A percentile compares a stretch with the other conserved stretches of the same genome.
phyloP scores from a whole-genome alignment of 2,113 vertebrate species.

The Apus apus region DNA sequence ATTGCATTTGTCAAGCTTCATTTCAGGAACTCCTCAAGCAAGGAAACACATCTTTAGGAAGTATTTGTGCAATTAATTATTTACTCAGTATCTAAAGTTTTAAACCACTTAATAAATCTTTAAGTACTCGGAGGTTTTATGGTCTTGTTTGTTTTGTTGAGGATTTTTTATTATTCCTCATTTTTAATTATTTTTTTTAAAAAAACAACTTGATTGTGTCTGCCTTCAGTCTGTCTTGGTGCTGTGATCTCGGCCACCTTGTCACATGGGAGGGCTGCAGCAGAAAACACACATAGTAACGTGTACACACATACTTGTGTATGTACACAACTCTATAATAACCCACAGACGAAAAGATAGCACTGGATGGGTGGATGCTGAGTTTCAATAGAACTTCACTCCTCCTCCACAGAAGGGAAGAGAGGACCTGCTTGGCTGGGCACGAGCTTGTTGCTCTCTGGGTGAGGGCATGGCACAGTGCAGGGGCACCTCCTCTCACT shows the following conservation, averaged over 20 bases:
- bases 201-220: neutral
- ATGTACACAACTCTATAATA: neutral
- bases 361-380: no score
- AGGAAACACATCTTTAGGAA: neutral
- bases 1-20: neutral
- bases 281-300: neutral
- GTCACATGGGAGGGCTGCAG: neutral
- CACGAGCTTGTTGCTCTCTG: neutral
- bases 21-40: neutral
- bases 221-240: neutral
- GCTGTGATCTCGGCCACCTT: neutral
- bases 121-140: neutral
- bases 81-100: neutral
- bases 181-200: neutral
- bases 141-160: neutral
- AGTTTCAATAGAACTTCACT: neutral
- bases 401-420: neutral
- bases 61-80: neutral
- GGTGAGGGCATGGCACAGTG: neutral
- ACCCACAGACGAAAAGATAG: neutral
- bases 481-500: neutral
- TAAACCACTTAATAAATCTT: neutral
- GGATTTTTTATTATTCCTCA: neutral
- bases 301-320: fast-evolving
- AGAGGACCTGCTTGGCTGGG: neutral